Percentiles rank a stretch among this genome's conserved stretches.
Conservation (phyloP, 2,797 vertebrate species). For the Picus viridis region DNA sequence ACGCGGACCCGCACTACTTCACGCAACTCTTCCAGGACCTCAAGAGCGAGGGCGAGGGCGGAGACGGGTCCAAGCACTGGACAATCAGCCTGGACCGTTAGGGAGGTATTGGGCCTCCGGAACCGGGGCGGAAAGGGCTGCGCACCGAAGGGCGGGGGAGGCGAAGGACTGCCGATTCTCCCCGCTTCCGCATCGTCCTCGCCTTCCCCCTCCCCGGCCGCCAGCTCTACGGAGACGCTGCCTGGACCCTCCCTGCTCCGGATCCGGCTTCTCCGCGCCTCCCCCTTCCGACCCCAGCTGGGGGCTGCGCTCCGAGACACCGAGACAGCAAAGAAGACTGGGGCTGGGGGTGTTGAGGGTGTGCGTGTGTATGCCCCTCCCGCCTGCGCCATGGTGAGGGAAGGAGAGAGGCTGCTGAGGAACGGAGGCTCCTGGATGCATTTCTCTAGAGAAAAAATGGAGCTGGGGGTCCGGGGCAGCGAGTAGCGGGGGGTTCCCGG, state of each 20-base stretch:
- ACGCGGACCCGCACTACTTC: conserved; percentile 97
- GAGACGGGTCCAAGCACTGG: conserved; percentile 79
- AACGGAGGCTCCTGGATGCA: background rate
- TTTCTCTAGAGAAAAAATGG: background rate
- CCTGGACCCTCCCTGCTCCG: conserved; percentile 18
- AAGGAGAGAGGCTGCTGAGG: background rate
- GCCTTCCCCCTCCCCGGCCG: background rate
- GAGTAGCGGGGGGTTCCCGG: background rate
- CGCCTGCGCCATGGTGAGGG: background rate
- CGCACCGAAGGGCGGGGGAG: conserved; percentile 46
- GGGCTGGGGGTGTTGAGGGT: background rate
- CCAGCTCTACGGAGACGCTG: conserved; percentile 11
- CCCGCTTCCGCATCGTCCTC: background rate
- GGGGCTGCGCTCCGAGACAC: background rate
- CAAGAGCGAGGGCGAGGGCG: conserved; percentile 89
- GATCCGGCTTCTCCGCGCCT: background rate
- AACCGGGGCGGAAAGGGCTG: conserved; percentile 24
- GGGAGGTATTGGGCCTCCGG: conserved; percentile 59
- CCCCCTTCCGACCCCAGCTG: background rate
- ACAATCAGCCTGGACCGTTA: conserved; percentile 91
- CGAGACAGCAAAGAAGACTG: conserved; percentile 16
- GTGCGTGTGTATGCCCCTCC: background rate
- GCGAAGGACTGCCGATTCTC: background rate
- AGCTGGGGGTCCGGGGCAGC: background rate
- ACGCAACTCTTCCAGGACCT: conserved; percentile 98